phyloP scores from a whole-genome alignment of 2,797 vertebrate species.

The Aplochiton taeniatus region DNA sequence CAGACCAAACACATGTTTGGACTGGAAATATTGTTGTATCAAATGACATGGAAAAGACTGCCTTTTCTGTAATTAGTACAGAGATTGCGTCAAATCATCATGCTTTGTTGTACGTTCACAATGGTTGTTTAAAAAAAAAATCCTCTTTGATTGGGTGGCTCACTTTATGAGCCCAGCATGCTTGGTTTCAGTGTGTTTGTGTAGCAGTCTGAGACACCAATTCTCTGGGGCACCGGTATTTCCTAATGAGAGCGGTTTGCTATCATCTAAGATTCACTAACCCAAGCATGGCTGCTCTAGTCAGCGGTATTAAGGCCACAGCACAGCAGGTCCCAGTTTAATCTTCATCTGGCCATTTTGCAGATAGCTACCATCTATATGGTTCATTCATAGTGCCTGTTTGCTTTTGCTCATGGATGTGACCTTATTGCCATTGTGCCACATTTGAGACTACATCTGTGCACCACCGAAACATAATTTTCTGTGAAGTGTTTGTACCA shows the following conservation, averaged over 20 bases:
- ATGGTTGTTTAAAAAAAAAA: background rate
- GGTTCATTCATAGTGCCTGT: conserved; percentile 59
- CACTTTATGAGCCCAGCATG: background rate
- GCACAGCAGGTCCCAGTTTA: conserved; percentile 49
- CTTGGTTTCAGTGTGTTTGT: conserved; percentile 15
- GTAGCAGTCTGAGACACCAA: conserved; percentile 10
- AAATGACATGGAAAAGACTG: conserved; percentile 5
- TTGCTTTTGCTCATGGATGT: conserved; percentile 50
- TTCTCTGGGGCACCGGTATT: conserved; percentile 8
- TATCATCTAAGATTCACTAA: conserved; percentile 55
- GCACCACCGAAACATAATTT: conserved; percentile 20
- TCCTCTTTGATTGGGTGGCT: background rate
- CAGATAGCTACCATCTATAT: conserved; percentile 51
- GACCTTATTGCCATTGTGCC: conserved; percentile 54
- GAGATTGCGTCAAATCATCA: background rate
- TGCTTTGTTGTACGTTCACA: conserved; percentile 6
- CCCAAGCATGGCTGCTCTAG: conserved; percentile 39
- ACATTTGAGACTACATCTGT: conserved; percentile 32
- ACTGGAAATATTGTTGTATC: too few species aligned
- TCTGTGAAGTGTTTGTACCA: conserved; percentile 22
- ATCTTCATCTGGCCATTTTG: conserved; percentile 50
- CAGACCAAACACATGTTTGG: too few species aligned
- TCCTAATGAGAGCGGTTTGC: conserved; percentile 29
- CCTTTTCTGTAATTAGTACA: background rate
- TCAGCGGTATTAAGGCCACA: conserved; percentile 46